Percentiles rank a stretch among this genome's conserved stretches.
Conservation (phyloP, 2,797 vertebrate species). For the Huso huso region DNA sequence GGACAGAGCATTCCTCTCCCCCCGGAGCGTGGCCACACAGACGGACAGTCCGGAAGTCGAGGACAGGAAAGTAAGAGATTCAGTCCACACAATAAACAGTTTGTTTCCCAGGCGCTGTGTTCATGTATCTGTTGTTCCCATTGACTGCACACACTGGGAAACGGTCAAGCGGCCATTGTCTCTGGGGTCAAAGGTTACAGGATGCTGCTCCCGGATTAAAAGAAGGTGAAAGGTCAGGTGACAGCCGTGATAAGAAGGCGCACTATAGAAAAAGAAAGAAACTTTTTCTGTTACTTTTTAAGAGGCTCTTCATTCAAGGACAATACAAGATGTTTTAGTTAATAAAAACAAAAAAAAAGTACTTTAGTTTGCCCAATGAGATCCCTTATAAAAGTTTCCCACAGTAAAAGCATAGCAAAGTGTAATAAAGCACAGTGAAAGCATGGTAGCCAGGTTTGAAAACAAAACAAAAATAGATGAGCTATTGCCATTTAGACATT, state of each 20-base stretch:
- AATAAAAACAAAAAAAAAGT: no score
- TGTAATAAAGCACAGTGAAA: no score
- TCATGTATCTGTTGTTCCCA: conserved; percentile 74
- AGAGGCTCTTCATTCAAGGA: conserved; percentile 39
- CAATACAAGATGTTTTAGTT: no score
- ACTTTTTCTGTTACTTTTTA: conserved; percentile 29
- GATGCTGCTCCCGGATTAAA: conserved; percentile 67
- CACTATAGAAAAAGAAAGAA: conserved; percentile 29
- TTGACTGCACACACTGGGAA: conserved; percentile 68
- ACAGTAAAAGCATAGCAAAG: no score
- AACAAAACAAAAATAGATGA: no score
- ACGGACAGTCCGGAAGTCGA: not conserved
- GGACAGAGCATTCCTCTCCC: not conserved
- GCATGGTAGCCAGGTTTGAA: no score
- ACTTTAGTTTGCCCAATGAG: no score
- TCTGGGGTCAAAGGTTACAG: conserved; percentile 60
- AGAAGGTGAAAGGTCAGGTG: conserved; percentile 66
- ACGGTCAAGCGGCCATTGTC: conserved; percentile 70
- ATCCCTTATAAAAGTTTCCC: no score
- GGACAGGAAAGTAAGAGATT: conserved; percentile 40
- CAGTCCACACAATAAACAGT: conserved; percentile 68
- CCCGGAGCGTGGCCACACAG: not conserved
- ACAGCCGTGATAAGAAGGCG: conserved; percentile 56
- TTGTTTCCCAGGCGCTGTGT: conserved; percentile 74
- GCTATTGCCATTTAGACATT: no score